These are phyloP conservation scores for Bos javanicus DNA, from an alignment of 2,113 vertebrate species.

Conservation along the genomic window DNA sequence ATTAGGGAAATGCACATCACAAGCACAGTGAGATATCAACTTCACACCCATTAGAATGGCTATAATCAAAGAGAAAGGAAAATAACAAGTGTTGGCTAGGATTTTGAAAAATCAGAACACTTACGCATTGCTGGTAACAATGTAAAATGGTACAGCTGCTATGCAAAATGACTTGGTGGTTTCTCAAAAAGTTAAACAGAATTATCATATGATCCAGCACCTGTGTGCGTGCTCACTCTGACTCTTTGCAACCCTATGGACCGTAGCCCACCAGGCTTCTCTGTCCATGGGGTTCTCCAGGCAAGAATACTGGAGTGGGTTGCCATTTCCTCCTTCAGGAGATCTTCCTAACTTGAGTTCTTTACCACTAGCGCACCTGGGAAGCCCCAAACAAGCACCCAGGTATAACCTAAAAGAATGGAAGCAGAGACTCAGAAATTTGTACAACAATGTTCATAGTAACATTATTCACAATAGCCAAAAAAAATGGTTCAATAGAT, in stretches of 20 bases:
- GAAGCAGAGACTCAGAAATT: not conserved
- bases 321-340: not conserved
- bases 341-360: not conserved
- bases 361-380: not conserved
- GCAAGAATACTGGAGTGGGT: not conserved
- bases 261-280: not conserved
- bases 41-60: not conserved
- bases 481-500: not conserved
- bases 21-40: not conserved
- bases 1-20: not conserved
- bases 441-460: not conserved
- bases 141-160: not conserved
- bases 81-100: not conserved
- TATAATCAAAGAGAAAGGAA: not conserved
- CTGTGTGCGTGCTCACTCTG: not conserved
- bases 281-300: not conserved
- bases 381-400: not conserved
- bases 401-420: not conserved
- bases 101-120: not conserved
- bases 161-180: not conserved
- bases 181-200: not conserved
- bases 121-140: not conserved
- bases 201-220: not conserved
- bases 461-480: not conserved
- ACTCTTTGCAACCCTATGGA: not conserved